Conservation (phyloP, 2,797 vertebrate genomes). For the Bufotes viridis region DNA sequence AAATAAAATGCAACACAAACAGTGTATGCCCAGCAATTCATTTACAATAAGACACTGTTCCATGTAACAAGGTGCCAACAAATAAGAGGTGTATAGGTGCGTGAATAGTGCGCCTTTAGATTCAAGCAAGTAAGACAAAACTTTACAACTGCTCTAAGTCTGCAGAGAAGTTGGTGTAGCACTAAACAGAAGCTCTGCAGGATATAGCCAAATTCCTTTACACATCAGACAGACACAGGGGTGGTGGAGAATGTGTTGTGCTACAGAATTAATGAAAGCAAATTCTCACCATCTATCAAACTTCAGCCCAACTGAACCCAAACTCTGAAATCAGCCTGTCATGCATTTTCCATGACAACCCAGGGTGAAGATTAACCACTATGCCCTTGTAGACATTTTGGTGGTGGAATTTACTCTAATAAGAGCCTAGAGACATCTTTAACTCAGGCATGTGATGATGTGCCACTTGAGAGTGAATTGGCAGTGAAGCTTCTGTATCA, state of each 20-base stretch:
- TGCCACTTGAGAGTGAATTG: constrained; percentile 22
- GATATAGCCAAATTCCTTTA: constrained; percentile 72
- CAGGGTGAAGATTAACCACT: constrained; percentile 60
- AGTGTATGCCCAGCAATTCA: not conserved
- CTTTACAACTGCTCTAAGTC: constrained; percentile 61
- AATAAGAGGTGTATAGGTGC: constrained; percentile 39
- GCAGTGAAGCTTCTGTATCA: constrained; percentile 7
- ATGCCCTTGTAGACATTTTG: constrained; percentile 44
- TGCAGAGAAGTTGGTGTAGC: constrained; percentile 66
- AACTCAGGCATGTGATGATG: constrained; percentile 19
- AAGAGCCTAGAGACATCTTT: constrained; percentile 16
- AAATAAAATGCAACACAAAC: constrained; percentile 23
- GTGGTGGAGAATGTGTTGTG: constrained; percentile 70
- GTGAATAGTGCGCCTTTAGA: not conserved
- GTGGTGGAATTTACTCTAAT: constrained; percentile 31
- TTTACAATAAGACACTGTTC: not conserved
- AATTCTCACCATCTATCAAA: constrained; percentile 78
- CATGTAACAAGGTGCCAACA: not conserved
- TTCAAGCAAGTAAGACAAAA: not conserved
- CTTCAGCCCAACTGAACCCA: constrained; percentile 73
- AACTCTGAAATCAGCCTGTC: constrained; percentile 70
- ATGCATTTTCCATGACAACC: constrained; percentile 75
- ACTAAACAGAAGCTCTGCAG: constrained; percentile 71
- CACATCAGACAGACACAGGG: constrained; percentile 69
- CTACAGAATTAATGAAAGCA: constrained; percentile 66